Conservation (phyloP, 2,888 invertebrate species). For the Cabera pusaria region DNA sequence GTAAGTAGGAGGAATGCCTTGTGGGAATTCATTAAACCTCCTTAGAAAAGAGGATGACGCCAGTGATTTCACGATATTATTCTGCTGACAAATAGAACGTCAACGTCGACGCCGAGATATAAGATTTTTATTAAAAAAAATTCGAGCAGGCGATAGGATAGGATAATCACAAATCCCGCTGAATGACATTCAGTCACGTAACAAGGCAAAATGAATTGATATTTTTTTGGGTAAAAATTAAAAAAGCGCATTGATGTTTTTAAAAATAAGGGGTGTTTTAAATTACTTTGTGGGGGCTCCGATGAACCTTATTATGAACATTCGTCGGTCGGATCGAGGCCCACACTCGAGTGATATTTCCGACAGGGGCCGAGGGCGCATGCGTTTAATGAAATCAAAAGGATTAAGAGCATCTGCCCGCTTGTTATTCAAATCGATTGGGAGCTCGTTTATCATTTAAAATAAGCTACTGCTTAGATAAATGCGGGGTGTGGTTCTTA, state of each 20-base stretch:
- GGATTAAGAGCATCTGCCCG: conserved; percentile 83
- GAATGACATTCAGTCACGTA: conserved; percentile 57
- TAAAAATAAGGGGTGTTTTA: conserved; percentile 35
- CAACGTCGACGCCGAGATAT: conserved; percentile 35
- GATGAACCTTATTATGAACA: conserved; percentile 64
- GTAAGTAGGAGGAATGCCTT: conserved; percentile 51
- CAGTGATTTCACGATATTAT: conserved; percentile 55
- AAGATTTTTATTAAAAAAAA: conserved; percentile 28
- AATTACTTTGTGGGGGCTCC: conserved; percentile 38
- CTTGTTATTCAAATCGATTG: conserved; percentile 83
- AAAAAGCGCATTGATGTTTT: conserved; percentile 33
- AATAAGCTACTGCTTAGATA: conserved; percentile 82
- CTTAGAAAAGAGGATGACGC: conserved; percentile 48
- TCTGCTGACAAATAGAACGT: conserved; percentile 45
- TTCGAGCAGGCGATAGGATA: conserved; percentile 28
- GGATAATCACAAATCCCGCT: conserved; percentile 50
- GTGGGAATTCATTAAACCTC: conserved; percentile 67
- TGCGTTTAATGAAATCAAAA: conserved; percentile 83
- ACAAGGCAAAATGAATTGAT: conserved; percentile 46
- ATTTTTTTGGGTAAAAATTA: conserved; percentile 39
- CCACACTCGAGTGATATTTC: conserved; percentile 80
- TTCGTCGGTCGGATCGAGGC: conserved; percentile 59
- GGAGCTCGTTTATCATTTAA: conserved; percentile 82
- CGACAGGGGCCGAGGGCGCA: conserved; percentile 79
- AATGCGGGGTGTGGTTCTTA: conserved; percentile 76